These are phyloP conservation scores for Loxodonta africana DNA, from an alignment of 2,113 vertebrate genomes.

Conservation along the genomic window DNA sequence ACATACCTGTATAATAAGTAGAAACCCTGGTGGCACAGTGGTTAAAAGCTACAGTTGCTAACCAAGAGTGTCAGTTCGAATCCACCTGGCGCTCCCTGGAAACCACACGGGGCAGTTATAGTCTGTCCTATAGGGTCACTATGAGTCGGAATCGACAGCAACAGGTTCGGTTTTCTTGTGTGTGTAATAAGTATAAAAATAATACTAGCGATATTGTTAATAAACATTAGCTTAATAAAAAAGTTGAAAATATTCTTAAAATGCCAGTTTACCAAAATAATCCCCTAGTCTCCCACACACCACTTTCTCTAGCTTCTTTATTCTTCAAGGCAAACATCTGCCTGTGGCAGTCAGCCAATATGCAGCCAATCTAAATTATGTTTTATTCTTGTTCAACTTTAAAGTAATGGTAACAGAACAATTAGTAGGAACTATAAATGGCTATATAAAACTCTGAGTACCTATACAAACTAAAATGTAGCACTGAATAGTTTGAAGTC, in stretches of 20 bases:
- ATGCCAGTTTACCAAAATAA: slow-evolving; percentile 41
- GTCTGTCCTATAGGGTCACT: too few species aligned
- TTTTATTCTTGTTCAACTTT: slow-evolving; percentile 34
- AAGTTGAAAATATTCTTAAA: slow-evolving; percentile 47
- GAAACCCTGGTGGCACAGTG: too few species aligned
- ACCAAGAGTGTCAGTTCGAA: too few species aligned
- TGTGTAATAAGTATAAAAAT: not conserved
- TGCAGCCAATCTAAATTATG: slow-evolving; percentile 20
- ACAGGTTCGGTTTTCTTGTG: too few species aligned
- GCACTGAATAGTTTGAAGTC: not conserved
- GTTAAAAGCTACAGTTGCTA: too few species aligned
- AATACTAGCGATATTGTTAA: slow-evolving; percentile 20
- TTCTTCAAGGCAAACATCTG: slow-evolving; percentile 49
- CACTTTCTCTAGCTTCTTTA: not conserved
- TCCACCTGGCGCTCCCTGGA: too few species aligned
- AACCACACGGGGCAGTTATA: too few species aligned
- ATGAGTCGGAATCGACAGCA: too few species aligned
- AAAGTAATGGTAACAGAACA: slow-evolving; percentile 67
- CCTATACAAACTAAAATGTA: slow-evolving; percentile 39
- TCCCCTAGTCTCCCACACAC: not conserved
- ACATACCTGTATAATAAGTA: too few species aligned
- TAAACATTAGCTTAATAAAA: slow-evolving; percentile 6
- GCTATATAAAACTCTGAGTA: slow-evolving; percentile 29
- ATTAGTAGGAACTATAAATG: slow-evolving; percentile 50
- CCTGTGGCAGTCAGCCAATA: not conserved